Percentiles rank a stretch among this genome's conserved stretches.
These are phyloP conservation scores for Mastacembelus armatus DNA, from an alignment of 2,797 vertebrate species.

Conservation along the genomic window DNA sequence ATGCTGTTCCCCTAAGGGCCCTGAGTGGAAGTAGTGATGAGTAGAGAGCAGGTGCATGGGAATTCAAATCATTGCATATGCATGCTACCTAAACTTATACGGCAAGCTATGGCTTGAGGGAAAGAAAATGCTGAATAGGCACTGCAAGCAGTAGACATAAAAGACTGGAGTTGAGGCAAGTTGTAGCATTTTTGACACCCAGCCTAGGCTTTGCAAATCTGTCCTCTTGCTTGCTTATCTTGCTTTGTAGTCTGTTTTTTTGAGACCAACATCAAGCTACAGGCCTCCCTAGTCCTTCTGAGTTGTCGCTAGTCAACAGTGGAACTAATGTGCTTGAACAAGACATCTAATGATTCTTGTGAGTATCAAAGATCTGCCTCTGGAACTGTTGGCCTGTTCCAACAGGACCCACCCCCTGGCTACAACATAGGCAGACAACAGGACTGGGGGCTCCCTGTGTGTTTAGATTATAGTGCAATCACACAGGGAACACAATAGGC, in stretches of 20 bases:
- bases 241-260: conserved; percentile 22
- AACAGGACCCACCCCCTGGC: conserved; percentile 57
- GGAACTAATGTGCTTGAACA: conserved; percentile 82
- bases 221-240: too few relatives aligned
- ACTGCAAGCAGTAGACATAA: conserved; percentile 38
- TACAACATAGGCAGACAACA: conserved; percentile 66
- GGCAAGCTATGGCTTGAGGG: conserved; percentile 50
- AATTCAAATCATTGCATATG: conserved; percentile 78
- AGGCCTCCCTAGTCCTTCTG: conserved; percentile 32
- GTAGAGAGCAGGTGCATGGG: conserved; percentile 79
- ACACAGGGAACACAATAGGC: conserved; percentile 62
- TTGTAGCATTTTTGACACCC: conserved; percentile 37
- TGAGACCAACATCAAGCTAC: conserved; percentile 31
- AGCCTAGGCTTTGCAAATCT: conserved; percentile 18
- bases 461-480: conserved; percentile 69
- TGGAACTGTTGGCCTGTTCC: conserved; percentile 57
- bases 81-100: conserved; percentile 55
- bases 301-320: conserved; percentile 72
- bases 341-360: conserved; percentile 70
- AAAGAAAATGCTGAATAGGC: conserved; percentile 51
- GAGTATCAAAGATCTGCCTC: conserved; percentile 76
- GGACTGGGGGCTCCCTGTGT: conserved; percentile 59
- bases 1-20: conserved; percentile 54
- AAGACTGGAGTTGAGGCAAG: conserved; percentile 35
- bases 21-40: conserved; percentile 47